phyloP scores from a whole-genome alignment of 2,797 vertebrate genomes.

The Sebastes oblongus region DNA sequence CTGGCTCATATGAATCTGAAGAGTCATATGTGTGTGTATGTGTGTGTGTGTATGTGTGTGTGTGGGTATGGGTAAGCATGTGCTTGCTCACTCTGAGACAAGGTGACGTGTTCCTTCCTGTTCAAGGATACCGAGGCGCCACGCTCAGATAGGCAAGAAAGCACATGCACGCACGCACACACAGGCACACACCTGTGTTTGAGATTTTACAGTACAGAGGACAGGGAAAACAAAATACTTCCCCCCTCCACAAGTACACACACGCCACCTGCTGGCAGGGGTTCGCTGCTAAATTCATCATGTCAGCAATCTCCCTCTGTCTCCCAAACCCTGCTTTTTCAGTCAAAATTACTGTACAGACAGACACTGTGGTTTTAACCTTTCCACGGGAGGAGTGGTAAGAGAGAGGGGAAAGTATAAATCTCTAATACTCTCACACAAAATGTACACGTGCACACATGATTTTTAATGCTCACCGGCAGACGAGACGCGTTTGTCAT shows the following conservation, averaged over 20 bases:
- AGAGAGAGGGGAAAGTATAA: slow-evolving; percentile 73
- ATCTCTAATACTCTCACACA: slow-evolving; percentile 76
- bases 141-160: slow-evolving; percentile 45
- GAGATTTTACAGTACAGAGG: slow-evolving; percentile 81
- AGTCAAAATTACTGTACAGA: slow-evolving; percentile 74
- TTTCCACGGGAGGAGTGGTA: slow-evolving; percentile 72
- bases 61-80: slow-evolving; percentile 17
- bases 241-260: slow-evolving; percentile 62
- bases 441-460: slow-evolving; percentile 74
- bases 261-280: slow-evolving; percentile 65
- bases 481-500: slow-evolving; percentile 48
- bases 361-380: slow-evolving; percentile 70
- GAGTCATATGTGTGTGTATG: slow-evolving; percentile 47
- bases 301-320: slow-evolving; percentile 47
- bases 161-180: slow-evolving; percentile 16
- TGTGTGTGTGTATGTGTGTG: slow-evolving; percentile 29
- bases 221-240: slow-evolving; percentile 70
- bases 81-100: slow-evolving; percentile 30
- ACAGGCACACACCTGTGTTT: slow-evolving; percentile 57
- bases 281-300: slow-evolving; percentile 50
- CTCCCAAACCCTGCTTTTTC: slow-evolving; percentile 62
- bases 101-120: slow-evolving; percentile 26
- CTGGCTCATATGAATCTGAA: slow-evolving; percentile 81
- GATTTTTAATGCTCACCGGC: slow-evolving; percentile 74
- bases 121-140: slow-evolving; percentile 25